Evolutionary conservation across 2,113 vertebrate genomes (phyloP), one percentile per base, ranked within the genome.

Genomic region (Prietella phreatophila): DNA sequence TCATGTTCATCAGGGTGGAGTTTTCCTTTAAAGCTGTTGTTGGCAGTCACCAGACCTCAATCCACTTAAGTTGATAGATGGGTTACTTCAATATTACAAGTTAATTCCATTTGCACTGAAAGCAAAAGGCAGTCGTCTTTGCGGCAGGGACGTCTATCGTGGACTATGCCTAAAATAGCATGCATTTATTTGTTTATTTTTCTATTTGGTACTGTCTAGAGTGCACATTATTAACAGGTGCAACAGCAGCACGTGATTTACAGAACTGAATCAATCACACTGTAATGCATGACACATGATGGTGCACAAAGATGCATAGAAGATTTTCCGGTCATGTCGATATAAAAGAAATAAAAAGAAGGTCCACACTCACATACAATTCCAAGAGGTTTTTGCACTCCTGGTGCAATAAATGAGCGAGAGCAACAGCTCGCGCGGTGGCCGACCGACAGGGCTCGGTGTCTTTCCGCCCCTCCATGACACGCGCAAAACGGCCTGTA

Each of bases 351-450:
- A 15, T 14, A 33, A 4, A 58, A 5, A 53, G 55, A 13, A 61
- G 60, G 13, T 15, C 33, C 36, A 84, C 53, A 95, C 95, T 95
- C 92, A 96, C 95, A 84, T 94, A 96, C 50, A 95, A 89, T 90
- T 94, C 90, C 63, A 95, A 92, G 36, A 96, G 91, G 17, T 60
- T 83, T 5, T 60, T 87, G 69, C 94, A 95, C 65, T 96, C 95
- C 22, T 89, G 65, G 88, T 93, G 94, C 71, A 96, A 83, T 2
- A 95, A 89, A 60, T 93, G 94, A 55, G 95, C 94, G 3, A 95
- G 90, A 65, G 87, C 86, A 71, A 92, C 93, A 19, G 94, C 94
- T 90, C 90, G 90, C 27, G 67, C 92, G 3, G 93, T 93, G 36
- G 61, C 86, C 5, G 92, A 89, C 30, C 53, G 69, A n/a, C 81